Conservation (phyloP, 2,113 vertebrate species). For the Microcebus murinus region DNA sequence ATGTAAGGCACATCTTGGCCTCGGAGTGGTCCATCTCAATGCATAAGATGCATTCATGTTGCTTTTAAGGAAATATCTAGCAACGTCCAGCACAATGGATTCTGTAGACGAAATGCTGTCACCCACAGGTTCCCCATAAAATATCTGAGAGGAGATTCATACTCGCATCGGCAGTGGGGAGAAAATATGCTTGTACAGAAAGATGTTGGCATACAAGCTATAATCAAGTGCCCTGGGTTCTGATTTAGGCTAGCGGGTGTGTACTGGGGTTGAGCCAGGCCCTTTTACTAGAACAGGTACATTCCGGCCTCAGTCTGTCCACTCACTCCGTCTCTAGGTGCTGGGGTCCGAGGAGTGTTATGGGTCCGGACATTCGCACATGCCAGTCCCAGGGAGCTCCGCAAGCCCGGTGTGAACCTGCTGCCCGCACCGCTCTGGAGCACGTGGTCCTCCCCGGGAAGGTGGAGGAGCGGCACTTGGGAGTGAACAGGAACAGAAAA, state of each 20-base stretch:
- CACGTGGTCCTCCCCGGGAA: rapidly evolving
- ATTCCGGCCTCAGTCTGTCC: not conserved
- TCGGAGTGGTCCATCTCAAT: not conserved
- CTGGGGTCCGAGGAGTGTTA: not conserved
- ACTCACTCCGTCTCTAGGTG: not conserved
- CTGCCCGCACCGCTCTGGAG: not conserved
- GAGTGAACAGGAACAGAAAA: constrained; percentile 64
- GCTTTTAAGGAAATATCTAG: not conserved
- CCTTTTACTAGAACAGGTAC: not conserved
- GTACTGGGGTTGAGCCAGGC: not conserved
- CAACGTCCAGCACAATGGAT: not conserved
- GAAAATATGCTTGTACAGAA: not conserved
- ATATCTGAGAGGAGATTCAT: not conserved
- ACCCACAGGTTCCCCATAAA: not conserved
- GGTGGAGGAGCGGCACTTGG: constrained; percentile 6
- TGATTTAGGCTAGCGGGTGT: not conserved
- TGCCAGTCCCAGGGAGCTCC: not conserved
- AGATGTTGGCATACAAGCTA: not conserved
- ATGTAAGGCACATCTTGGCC: not conserved
- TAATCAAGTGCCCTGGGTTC: rapidly evolving
- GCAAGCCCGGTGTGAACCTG: not conserved
- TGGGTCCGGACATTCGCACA: not conserved
- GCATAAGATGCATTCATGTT: not conserved
- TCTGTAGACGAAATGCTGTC: not conserved
- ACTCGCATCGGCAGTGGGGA: not conserved